Percentiles rank a stretch among this genome's conserved stretches.
phyloP scores from a whole-genome alignment of 2,888 invertebrate genomes.

The Notodonta ziczac region DNA sequence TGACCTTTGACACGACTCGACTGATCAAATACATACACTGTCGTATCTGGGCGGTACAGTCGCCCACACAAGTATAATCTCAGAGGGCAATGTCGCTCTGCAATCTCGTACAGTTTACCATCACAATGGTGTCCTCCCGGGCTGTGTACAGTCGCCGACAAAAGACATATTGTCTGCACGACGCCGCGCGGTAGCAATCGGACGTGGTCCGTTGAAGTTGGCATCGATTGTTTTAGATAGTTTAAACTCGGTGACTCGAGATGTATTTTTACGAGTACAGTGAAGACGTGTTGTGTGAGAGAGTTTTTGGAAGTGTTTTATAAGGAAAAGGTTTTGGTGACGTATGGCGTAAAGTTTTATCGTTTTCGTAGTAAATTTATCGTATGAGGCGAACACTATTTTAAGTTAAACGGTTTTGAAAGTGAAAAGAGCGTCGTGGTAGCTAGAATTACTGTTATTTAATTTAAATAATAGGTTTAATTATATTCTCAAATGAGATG shows the following conservation, averaged over 20 bases:
- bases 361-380: not conserved
- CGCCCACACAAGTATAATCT: slow-evolving; percentile 7
- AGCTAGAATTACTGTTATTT: too few relatives aligned
- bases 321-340: not conserved
- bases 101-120: slow-evolving; percentile 21
- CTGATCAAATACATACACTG: not conserved
- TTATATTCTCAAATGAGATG: too few relatives aligned
- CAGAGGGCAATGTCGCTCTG: slow-evolving; percentile 4
- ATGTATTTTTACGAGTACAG: slow-evolving; percentile 4
- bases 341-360: not conserved
- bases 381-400: too few relatives aligned
- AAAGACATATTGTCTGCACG: slow-evolving; percentile 15
- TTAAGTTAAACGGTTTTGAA: too few relatives aligned
- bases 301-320: not conserved
- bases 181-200: slow-evolving; percentile 3
- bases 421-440: too few relatives aligned
- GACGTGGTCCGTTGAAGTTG: slow-evolving; percentile 6
- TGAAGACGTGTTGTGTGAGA: not conserved
- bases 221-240: slow-evolving; percentile 12
- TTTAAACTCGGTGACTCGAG: slow-evolving; percentile 6
- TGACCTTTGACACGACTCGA: not conserved
- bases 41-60: slow-evolving; percentile 6
- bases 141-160: slow-evolving; percentile 9
- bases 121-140: slow-evolving; percentile 17
- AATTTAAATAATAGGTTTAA: too few relatives aligned